Percentiles rank a stretch among this genome's conserved stretches.
Evolutionary conservation across 2,797 vertebrate species (phyloP).

Genomic region (Acipenser oxyrinchus): DNA sequence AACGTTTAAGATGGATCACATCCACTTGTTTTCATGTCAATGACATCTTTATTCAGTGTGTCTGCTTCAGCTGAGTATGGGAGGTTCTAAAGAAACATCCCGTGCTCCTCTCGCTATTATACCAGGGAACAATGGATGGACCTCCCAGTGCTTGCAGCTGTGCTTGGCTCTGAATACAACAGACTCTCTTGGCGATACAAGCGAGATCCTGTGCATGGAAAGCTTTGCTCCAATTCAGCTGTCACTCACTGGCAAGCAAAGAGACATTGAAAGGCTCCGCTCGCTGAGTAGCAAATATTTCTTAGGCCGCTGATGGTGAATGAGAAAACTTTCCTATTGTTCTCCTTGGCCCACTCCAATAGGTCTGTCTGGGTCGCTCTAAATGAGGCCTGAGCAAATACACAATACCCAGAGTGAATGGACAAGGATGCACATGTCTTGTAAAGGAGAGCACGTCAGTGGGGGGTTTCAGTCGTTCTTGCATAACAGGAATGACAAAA

Average conservation of each 20-base stretch:
- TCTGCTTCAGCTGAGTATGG: conserved; percentile 52
- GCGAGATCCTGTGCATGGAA: conserved; percentile 68
- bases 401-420: conserved; percentile 77
- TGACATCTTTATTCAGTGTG: conserved; percentile 56
- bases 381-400: conserved; percentile 80
- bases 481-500: conserved; percentile 39
- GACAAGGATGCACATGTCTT: conserved; percentile 74
- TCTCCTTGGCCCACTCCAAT: conserved; percentile 67
- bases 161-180: conserved; percentile 63
- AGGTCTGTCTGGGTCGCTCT: conserved; percentile 63
- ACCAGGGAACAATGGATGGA: conserved; percentile 71
- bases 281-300: conserved; percentile 71
- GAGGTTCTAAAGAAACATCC: conserved; percentile 64
- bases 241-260: conserved; percentile 79
- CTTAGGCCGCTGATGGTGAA: conserved; percentile 64
- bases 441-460: conserved; percentile 56
- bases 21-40: conserved; percentile 54
- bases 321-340: conserved; percentile 76
- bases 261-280: conserved; percentile 70
- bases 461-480: conserved; percentile 48
- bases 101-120: conserved; percentile 61
- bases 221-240: conserved; percentile 77
- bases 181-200: conserved; percentile 48
- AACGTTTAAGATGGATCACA: conserved; percentile 47
- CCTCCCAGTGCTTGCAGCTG: conserved; percentile 85